phyloP scores from a whole-genome alignment of 2,113 vertebrate genomes.

The Scortum barcoo region DNA sequence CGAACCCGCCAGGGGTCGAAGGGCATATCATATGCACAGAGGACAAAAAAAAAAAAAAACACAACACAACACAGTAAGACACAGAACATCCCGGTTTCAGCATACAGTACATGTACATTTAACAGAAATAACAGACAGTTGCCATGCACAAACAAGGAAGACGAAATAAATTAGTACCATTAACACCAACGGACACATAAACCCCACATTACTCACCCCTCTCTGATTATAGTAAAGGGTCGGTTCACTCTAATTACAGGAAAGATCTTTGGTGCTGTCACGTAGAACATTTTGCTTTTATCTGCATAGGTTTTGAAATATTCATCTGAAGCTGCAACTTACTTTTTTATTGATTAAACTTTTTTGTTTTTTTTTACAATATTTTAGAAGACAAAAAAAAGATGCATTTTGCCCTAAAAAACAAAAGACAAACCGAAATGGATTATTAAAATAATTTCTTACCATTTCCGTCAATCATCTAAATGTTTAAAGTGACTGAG shows the following conservation, averaged over 20 bases:
- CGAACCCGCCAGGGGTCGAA: slow-evolving; percentile 75
- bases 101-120: slow-evolving; percentile 20
- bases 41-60: no score
- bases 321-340: background rate
- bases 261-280: background rate
- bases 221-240: background rate
- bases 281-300: background rate
- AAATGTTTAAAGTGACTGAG: background rate
- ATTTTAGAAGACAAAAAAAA: background rate
- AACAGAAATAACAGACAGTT: slow-evolving; percentile 20
- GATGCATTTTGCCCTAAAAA: background rate
- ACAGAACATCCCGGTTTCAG: slow-evolving; percentile 37
- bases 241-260: background rate
- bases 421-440: no score
- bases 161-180: slow-evolving; percentile 42
- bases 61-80: slow-evolving; percentile 53
- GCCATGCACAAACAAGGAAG: slow-evolving; percentile 60
- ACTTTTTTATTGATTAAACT: background rate
- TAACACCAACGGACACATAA: slow-evolving; percentile 27
- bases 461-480: background rate
- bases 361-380: background rate
- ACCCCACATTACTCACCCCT: slow-evolving; percentile 10
- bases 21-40: slow-evolving; percentile 66
- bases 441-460: background rate
- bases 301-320: background rate